These are phyloP conservation scores for Apamea monoglypha DNA, from an alignment of 2,888 invertebrate species.

Conservation along the genomic window DNA sequence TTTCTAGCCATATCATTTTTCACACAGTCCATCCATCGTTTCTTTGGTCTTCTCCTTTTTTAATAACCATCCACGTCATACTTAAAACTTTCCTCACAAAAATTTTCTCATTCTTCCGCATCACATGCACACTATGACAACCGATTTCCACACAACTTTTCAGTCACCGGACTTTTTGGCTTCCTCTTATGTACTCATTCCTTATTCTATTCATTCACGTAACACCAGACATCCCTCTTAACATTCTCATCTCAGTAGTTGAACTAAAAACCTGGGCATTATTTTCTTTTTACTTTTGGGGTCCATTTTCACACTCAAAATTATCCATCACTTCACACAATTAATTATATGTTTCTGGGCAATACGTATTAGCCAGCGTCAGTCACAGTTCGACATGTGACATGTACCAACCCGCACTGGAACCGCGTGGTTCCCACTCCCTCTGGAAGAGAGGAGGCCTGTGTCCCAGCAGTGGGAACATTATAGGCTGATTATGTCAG, in stretches of 20 bases:
- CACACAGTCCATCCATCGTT: not conserved
- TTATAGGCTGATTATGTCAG: too few species aligned
- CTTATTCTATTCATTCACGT: not conserved
- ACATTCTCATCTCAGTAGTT: not conserved
- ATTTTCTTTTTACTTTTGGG: not conserved
- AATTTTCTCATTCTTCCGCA: not conserved
- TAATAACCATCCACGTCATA: too few species aligned
- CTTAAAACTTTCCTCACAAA: too few species aligned
- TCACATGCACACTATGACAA: not conserved
- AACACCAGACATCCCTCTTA: not conserved
- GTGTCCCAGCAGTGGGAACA: too few species aligned
- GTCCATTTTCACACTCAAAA: not conserved
- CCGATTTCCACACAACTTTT: too few species aligned
- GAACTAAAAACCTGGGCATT: not conserved
- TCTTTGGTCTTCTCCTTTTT: too few species aligned
- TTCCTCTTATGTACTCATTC: not conserved
- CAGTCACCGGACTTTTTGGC: not conserved
- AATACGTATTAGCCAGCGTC: not conserved
- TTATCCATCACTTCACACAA: not conserved
- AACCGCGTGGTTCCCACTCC: too few species aligned
- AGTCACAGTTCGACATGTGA: too few species aligned
- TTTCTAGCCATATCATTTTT: not conserved
- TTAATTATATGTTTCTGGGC: too few species aligned
- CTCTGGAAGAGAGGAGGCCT: too few species aligned
- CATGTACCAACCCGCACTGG: too few species aligned